Evolutionary conservation across 2,888 invertebrate genomes (phyloP).

Genomic region (Zaprionus bogoriensis): DNA sequence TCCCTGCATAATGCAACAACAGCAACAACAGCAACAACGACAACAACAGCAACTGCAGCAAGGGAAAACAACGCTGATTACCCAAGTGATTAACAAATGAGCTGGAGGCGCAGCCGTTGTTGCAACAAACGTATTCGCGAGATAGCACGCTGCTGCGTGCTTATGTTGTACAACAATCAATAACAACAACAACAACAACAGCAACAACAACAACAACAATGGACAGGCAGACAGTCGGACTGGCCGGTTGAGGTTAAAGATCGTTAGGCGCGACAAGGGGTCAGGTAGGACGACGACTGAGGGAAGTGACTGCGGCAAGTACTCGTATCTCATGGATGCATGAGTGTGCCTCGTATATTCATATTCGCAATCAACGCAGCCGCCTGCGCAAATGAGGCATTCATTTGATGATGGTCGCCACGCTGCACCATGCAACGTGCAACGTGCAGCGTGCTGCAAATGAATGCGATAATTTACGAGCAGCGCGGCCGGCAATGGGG

Average conservation of each 20-base stretch:
- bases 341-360: constrained; percentile 37
- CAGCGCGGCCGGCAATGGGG: not conserved
- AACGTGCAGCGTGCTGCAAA: constrained; percentile 35
- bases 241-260: constrained; percentile 69
- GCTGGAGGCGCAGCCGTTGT: constrained; percentile 19
- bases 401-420: constrained; percentile 52
- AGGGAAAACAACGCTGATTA: constrained; percentile 42
- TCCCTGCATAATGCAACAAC: constrained; percentile 17
- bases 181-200: constrained; percentile 17
- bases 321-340: constrained; percentile 40
- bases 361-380: constrained; percentile 52
- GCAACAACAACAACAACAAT: constrained; percentile 7
- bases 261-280: constrained; percentile 73
- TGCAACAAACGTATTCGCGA: constrained; percentile 14
- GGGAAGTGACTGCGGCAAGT: not conserved
- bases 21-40: constrained; percentile 13
- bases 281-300: constrained; percentile 22
- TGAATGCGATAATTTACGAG: constrained; percentile 38
- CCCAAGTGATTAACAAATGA: constrained; percentile 56
- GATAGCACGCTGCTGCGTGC: constrained; percentile 17
- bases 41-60: constrained; percentile 7
- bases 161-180: constrained; percentile 25
- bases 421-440: no score
- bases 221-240: constrained; percentile 26
- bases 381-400: constrained; percentile 62